These are phyloP conservation scores for Neoascia interrupta DNA, from an alignment of 2,888 invertebrate genomes.

Conservation along the genomic window DNA sequence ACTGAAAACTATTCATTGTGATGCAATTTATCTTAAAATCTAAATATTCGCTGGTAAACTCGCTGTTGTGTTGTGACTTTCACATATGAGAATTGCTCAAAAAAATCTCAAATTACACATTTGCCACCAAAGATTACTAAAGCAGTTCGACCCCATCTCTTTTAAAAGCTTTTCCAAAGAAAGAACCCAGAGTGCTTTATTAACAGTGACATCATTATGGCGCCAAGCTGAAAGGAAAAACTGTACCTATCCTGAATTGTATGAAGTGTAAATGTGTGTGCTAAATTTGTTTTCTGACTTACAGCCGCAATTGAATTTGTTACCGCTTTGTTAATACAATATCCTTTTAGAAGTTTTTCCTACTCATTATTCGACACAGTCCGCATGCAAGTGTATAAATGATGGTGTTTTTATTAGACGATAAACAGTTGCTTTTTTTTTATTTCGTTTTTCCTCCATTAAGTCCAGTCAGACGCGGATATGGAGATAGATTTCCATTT, in stretches of 20 bases:
- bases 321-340: constrained; percentile 35
- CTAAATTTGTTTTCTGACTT: neutral
- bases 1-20: no score
- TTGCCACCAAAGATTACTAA: no score
- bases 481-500: constrained; percentile 40
- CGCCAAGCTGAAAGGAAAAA: constrained; percentile 16
- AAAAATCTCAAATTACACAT: no score
- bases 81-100: no score
- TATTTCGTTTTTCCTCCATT: neutral
- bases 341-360: constrained; percentile 30
- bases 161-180: no score
- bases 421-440: constrained; percentile 31
- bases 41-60: no score
- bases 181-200: constrained; percentile 1
- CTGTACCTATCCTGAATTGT: constrained; percentile 31
- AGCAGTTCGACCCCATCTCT: no score
- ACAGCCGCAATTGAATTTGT: constrained; percentile 27
- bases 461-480: constrained; percentile 2
- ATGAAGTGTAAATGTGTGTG: no score
- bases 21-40: no score
- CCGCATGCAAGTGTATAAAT: no score
- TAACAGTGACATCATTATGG: constrained; percentile 23
- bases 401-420: constrained; percentile 30
- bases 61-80: no score
- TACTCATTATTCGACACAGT: no score